These are phyloP conservation scores for Diarsia mendica DNA, from an alignment of 2,888 invertebrate species.

Conservation along the genomic window DNA sequence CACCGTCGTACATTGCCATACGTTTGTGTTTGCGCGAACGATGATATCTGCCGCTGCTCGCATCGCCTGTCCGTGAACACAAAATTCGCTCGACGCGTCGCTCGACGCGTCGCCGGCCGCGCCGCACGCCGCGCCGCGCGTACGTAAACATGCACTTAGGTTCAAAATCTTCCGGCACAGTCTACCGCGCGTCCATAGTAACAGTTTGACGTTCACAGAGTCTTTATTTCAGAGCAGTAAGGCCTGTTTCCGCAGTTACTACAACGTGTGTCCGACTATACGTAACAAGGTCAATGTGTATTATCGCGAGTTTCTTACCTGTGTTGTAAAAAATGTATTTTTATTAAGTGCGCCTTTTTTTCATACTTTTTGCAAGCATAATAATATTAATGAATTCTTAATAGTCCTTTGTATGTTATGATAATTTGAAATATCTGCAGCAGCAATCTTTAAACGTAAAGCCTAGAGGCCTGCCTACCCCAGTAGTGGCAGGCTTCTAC, in stretches of 20 bases:
- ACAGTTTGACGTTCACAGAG: neutral
- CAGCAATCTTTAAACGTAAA: neutral
- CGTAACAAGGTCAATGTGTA: conserved; percentile 38
- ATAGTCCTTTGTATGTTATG: conserved; percentile 31
- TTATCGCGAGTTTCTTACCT: conserved; percentile 29
- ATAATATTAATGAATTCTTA: conserved; percentile 16
- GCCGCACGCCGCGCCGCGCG: too few relatives aligned
- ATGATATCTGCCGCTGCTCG: too few relatives aligned
- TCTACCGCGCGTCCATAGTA: neutral
- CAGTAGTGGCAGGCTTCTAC: conserved; percentile 7
- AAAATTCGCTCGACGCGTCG: too few relatives aligned
- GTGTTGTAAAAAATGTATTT: conserved; percentile 26
- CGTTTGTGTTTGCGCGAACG: too few relatives aligned
- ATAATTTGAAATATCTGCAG: conserved; percentile 15
- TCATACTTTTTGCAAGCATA: conserved; percentile 8
- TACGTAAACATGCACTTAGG: too few relatives aligned
- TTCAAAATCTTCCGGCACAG: conserved; percentile 50
- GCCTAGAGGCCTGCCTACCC: neutral
- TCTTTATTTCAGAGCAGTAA: conserved; percentile 4
- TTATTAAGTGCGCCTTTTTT: conserved; percentile 13
- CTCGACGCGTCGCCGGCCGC: too few relatives aligned
- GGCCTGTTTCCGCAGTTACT: conserved; percentile 7
- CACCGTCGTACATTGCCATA: too few relatives aligned
- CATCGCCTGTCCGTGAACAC: too few relatives aligned
- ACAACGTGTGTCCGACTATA: neutral